Conservation (phyloP, 2,888 invertebrate species). For the Itoplectis maculator region DNA sequence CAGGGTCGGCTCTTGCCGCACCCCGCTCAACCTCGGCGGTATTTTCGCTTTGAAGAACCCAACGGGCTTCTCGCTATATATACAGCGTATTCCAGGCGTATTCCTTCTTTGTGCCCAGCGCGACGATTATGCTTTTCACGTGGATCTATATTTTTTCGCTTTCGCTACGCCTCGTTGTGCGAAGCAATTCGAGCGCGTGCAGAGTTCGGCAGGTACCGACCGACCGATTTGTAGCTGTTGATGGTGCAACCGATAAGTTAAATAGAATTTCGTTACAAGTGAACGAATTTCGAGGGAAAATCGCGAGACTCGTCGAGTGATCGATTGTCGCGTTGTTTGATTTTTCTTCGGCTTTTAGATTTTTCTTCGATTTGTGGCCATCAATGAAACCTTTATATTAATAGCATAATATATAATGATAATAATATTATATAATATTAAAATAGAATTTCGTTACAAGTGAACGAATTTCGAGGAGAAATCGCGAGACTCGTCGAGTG, state of each 20-base stretch:
- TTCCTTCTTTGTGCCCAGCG: no score
- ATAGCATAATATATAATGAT: no score
- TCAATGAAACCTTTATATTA: no score
- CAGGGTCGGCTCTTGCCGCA: conserved; percentile 20
- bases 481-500: neutral
- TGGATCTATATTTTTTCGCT: conserved; percentile 44
- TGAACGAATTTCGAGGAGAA: neutral
- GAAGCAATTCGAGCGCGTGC: no score
- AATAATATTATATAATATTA: no score
- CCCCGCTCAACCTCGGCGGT: no score
- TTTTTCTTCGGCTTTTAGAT: no score
- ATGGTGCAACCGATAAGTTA: conserved; percentile 10
- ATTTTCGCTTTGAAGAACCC: no score
- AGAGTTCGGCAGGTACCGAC: neutral
- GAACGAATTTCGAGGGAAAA: neutral
- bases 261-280: conserved; percentile 3
- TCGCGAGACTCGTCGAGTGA: neutral
- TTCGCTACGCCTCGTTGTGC: conserved; percentile 65
- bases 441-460: conserved; percentile 3
- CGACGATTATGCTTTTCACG: conserved; percentile 20
- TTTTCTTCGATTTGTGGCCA: no score
- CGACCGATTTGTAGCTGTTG: conserved; percentile 8
- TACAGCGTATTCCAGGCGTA: no score
- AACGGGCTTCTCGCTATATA: no score
- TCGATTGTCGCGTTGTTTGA: neutral